A percentile compares a stretch with the other conserved stretches of the same genome.
phyloP scores from a whole-genome alignment of 2,888 invertebrate genomes.

The Tiliacea citrago region DNA sequence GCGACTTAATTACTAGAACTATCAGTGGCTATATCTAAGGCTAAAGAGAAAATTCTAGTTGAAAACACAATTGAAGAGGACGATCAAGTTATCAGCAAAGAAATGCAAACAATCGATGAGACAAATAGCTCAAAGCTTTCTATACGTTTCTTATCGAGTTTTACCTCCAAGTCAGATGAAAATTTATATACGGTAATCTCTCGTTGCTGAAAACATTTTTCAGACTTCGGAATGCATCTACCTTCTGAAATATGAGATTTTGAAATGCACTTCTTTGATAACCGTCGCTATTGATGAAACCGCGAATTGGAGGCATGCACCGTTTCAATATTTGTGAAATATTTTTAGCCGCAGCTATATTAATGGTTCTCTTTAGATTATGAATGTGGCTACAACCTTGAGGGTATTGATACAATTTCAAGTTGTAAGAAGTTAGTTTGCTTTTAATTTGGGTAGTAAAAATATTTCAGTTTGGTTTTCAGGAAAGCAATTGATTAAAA shows the following conservation, averaged over 20 bases:
- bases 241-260: conserved; percentile 69
- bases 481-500: background rate
- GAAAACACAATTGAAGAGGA: background rate
- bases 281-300: conserved; percentile 66
- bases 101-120: conserved; percentile 6
- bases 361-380: conserved; percentile 72
- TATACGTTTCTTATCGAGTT: conserved; percentile 38
- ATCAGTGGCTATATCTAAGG: background rate
- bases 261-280: conserved; percentile 73
- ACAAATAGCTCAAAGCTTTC: conserved; percentile 28
- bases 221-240: conserved; percentile 63
- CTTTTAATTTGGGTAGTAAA: background rate
- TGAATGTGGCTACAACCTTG: conserved; percentile 44
- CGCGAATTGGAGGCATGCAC: conserved; percentile 66
- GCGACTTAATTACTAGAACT: background rate
- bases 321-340: conserved; percentile 77
- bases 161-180: conserved; percentile 40
- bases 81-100: background rate
- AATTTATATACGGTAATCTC: conserved; percentile 66
- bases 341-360: conserved; percentile 73
- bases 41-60: background rate
- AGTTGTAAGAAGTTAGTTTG: conserved; percentile 7
- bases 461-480: background rate
- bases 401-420: conserved; percentile 31
- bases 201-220: conserved; percentile 70